These are phyloP conservation scores for Odontomyia ornata DNA, from an alignment of 2,888 invertebrate species.

Conservation along the genomic window DNA sequence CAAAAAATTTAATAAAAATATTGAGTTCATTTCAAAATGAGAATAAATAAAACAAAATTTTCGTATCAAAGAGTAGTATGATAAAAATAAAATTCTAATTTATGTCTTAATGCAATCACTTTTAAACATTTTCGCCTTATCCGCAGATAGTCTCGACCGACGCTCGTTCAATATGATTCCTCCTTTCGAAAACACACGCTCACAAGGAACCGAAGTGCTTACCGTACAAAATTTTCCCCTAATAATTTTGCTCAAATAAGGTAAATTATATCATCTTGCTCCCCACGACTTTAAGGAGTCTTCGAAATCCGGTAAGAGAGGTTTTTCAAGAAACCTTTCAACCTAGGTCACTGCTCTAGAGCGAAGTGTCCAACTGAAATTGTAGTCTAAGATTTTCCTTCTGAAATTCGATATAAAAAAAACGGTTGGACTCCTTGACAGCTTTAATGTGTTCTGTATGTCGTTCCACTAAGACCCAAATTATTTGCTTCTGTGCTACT, in stretches of 20 bases:
- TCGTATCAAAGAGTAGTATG: too few species aligned
- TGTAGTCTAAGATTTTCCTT: not conserved
- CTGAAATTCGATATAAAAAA: not conserved
- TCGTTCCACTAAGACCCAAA: too few species aligned
- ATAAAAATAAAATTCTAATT: too few species aligned
- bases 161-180: not conserved
- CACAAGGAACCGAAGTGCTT: not conserved
- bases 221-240: not conserved
- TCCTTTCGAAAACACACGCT: too few species aligned
- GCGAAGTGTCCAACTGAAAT: not conserved
- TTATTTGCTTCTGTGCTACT: too few species aligned
- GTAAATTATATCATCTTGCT: not conserved
- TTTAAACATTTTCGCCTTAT: not conserved
- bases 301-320: not conserved
- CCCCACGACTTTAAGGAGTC: not conserved
- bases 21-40: too few species aligned
- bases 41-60: not conserved
- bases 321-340: not conserved
- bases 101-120: too few species aligned
- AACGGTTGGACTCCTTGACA: too few species aligned
- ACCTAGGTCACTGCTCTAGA: too few species aligned
- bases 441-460: too few species aligned
- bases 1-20: too few species aligned
- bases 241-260: too few species aligned
- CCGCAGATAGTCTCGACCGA: not conserved